Conservation (phyloP, 2,113 vertebrate species). For the Caracal caracal region DNA sequence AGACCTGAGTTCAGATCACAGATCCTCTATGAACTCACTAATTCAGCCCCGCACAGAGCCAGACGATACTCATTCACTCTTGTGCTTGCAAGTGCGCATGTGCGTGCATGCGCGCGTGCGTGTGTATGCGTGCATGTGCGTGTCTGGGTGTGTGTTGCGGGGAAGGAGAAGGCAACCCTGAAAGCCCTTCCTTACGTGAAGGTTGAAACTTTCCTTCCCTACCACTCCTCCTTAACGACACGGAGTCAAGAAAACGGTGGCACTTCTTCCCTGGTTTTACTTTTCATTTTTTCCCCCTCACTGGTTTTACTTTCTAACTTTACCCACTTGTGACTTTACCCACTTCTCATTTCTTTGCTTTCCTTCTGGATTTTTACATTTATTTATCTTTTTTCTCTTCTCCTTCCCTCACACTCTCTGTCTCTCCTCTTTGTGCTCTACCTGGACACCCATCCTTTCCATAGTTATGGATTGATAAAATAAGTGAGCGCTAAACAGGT, state of each 20-base stretch:
- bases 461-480: not conserved
- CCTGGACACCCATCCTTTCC: too few species aligned
- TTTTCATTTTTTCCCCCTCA: too few species aligned
- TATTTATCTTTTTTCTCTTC: not conserved
- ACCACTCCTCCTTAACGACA: not conserved
- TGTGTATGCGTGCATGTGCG: not conserved
- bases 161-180: not conserved
- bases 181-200: not conserved
- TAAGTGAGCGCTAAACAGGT: not conserved
- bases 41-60: not conserved
- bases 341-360: not conserved
- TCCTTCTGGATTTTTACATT: not conserved
- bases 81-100: rapidly evolving
- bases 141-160: not conserved
- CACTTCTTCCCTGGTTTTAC: not conserved
- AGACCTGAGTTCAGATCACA: constrained; percentile 34
- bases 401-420: not conserved
- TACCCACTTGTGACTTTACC: not conserved
- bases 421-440: not conserved
- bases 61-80: not conserved
- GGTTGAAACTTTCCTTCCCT: not conserved
- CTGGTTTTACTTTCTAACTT: not conserved
- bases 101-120: not conserved
- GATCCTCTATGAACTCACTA: not conserved
- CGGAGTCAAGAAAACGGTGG: not conserved